phyloP scores from a whole-genome alignment of 2,113 vertebrate genomes.

The Bos indicus region DNA sequence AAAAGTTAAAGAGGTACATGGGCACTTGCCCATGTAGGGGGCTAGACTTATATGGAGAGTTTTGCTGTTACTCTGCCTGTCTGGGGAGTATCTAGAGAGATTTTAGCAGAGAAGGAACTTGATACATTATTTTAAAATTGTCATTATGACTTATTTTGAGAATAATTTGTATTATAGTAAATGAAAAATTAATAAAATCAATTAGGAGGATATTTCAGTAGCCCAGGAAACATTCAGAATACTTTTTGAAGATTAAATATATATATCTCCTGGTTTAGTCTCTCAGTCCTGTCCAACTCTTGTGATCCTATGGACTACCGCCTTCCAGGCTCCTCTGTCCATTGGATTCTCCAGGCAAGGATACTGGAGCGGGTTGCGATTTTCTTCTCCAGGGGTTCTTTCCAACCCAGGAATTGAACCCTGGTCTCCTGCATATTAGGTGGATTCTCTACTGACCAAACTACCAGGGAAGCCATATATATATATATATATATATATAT shows the following conservation, averaged over 20 bases:
- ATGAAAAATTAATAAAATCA: not conserved
- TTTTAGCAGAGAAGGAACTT: not conserved
- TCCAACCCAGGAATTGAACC: not conserved
- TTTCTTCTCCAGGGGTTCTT: not conserved
- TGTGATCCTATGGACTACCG: fast-evolving
- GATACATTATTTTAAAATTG: not conserved
- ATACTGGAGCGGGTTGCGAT: fast-evolving
- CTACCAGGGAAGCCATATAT: not conserved
- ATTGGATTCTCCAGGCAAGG: not conserved
- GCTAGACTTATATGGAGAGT: fast-evolving
- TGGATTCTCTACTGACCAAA: not conserved
- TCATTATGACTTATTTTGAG: not conserved
- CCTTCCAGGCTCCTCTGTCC: not conserved
- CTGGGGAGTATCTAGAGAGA: no score
- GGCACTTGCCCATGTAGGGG: not conserved
- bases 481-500: no score
- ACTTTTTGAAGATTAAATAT: not conserved
- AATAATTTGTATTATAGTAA: not conserved
- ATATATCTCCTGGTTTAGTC: not conserved
- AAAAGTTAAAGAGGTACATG: not conserved
- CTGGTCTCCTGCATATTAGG: not conserved
- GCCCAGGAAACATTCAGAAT: not conserved
- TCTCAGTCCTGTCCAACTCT: not conserved
- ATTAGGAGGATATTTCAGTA: not conserved
- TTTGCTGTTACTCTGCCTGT: not conserved